These are phyloP conservation scores for Acridotheres tristis DNA, from an alignment of 2,797 vertebrate genomes.

Conservation along the genomic window DNA sequence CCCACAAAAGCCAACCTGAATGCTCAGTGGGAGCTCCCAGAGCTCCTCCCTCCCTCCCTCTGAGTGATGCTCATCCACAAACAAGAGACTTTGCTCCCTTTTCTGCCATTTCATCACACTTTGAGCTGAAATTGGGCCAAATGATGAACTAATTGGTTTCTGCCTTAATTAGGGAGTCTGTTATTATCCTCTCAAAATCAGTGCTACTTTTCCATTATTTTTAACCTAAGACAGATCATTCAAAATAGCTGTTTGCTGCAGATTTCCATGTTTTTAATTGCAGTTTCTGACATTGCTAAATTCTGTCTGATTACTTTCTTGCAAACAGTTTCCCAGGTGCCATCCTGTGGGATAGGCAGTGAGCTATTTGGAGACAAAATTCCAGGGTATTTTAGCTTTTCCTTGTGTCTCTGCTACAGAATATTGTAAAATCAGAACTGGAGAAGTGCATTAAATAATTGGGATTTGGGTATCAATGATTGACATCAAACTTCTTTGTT, in stretches of 20 bases:
- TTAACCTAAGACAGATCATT: background rate
- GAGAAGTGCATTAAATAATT: background rate
- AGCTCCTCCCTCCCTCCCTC: background rate
- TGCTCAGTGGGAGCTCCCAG: background rate
- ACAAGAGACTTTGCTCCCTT: background rate
- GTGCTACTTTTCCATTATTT: background rate
- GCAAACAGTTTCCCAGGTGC: background rate
- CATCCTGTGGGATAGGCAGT: background rate
- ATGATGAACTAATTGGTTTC: background rate
- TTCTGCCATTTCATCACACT: background rate
- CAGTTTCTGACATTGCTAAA: background rate
- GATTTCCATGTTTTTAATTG: background rate
- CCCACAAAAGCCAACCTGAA: rapidly evolving
- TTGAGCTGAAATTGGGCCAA: background rate
- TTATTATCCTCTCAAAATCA: conserved; percentile 38
- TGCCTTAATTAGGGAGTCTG: background rate
- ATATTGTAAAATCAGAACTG: background rate
- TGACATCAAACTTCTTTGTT: background rate
- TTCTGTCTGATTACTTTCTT: background rate
- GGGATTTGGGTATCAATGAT: rapidly evolving
- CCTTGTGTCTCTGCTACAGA: background rate
- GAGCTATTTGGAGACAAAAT: background rate
- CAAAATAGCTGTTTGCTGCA: background rate
- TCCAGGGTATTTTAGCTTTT: background rate
- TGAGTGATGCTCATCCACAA: background rate